Conservation (phyloP, 2,113 vertebrate species). For the Silurus glanis region DNA sequence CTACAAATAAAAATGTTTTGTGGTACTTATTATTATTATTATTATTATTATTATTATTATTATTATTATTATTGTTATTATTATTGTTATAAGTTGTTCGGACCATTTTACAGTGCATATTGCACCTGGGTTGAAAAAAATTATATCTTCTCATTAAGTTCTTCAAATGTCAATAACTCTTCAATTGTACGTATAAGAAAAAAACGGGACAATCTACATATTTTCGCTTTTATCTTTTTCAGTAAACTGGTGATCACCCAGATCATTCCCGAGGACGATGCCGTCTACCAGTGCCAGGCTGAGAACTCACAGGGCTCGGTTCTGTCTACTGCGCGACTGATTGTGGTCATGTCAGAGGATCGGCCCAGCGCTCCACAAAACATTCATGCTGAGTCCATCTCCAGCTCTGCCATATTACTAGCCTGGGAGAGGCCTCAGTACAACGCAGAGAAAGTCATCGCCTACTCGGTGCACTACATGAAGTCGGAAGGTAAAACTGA, state of each 20-base stretch:
- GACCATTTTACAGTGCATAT: not conserved
- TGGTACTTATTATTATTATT: too few relatives aligned
- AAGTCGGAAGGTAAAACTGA: slow-evolving; percentile 88
- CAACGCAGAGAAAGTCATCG: slow-evolving; percentile 95
- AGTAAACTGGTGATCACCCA: slow-evolving; percentile 99
- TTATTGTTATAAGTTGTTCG: not conserved
- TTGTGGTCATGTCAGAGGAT: slow-evolving; percentile 95
- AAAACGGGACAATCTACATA: not conserved
- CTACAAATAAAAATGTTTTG: not conserved
- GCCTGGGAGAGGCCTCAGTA: slow-evolving; percentile 94
- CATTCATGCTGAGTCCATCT: slow-evolving; percentile 91
- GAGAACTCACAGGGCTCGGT: slow-evolving; percentile 87
- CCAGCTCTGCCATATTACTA: slow-evolving; percentile 94
- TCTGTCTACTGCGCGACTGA: slow-evolving; percentile 86
- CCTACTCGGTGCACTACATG: slow-evolving; percentile 98
- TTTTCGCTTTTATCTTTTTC: not conserved
- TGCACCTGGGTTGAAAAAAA: not conserved
- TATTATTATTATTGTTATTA: too few relatives aligned
- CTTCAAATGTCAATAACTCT: not conserved
- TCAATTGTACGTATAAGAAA: not conserved
- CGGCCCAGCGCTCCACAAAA: slow-evolving; percentile 91
- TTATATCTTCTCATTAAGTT: not conserved
- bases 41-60: too few relatives aligned
- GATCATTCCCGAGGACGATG: slow-evolving; percentile 96
- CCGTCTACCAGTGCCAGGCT: slow-evolving; percentile 94